A percentile compares a stretch with the other conserved stretches of the same genome.
These are phyloP conservation scores for Mustela nigripes DNA, from an alignment of 2,113 vertebrate species.

Conservation along the genomic window DNA sequence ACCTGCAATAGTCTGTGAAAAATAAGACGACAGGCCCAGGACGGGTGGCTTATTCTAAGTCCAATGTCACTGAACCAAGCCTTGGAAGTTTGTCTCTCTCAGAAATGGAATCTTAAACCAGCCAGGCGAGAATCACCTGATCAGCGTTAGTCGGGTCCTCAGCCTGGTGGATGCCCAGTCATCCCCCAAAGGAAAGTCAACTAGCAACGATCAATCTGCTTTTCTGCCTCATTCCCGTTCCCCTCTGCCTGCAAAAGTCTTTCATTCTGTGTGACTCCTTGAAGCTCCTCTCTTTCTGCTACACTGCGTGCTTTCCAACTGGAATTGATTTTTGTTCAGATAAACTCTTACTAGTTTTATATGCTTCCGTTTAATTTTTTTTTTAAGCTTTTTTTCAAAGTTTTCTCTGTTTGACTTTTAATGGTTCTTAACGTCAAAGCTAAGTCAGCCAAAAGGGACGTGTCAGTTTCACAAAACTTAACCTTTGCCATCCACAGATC, in stretches of 20 bases:
- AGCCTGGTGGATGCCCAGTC: background rate
- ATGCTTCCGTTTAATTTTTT: background rate
- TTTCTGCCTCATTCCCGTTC: background rate
- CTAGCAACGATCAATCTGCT: rapidly evolving
- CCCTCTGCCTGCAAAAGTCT: background rate
- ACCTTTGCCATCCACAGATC: background rate
- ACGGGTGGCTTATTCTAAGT: background rate
- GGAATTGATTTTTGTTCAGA: background rate
- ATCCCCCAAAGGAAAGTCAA: background rate
- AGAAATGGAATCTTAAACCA: background rate
- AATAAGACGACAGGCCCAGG: background rate
- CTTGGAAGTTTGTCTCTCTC: background rate
- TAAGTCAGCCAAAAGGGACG: background rate
- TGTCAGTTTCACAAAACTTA: background rate
- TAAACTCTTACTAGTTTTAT: background rate
- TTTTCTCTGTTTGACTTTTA: background rate
- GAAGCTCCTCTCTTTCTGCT: background rate
- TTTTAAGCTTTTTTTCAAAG: too few relatives aligned
- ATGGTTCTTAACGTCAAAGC: background rate
- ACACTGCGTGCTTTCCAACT: rapidly evolving
- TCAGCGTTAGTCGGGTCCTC: too few relatives aligned
- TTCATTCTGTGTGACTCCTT: background rate
- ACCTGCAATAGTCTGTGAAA: background rate
- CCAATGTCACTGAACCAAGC: background rate
- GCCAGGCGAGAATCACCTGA: background rate